Base-by-base conservation (phyloP, 1,140 invertebrate genomes). In the Hydropsyche tenuis region DNA sequence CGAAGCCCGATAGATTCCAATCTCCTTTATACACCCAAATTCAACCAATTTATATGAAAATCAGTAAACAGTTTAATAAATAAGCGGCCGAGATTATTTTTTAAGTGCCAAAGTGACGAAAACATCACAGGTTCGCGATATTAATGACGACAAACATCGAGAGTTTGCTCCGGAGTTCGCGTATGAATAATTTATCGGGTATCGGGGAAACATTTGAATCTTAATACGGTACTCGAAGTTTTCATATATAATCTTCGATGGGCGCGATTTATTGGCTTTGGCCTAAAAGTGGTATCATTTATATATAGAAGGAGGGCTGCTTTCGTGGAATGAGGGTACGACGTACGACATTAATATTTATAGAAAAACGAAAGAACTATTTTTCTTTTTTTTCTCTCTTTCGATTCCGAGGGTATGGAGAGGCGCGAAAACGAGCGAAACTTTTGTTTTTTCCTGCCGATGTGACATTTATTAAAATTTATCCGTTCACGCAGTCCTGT, bases 161-260 rank as follows among this genome's bases (percentile, higher is more conserved):
- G 20, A 60, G 30, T 42, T 65, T 51, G 18, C 46, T 16, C 63
- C 16, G 27, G 27, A 20, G 63, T 45, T 65, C 11, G 30, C n/a
- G 56, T 20, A 45, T 65, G 63, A 65, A 65, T 65, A 65, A 65
- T 65, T 65, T 65, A 65, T 65, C 42, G 63, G 9, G 42, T 65
- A 65, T 65, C 63, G 63, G 20, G 23, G 42, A 65, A 65, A 65
- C 63, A 65, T 65, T 65, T 65, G 63, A 65, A 65, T 65, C 27
- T 43, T 65, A 65, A 65, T 65, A 14, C 20, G 27, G n/a, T 65
- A 18, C 30, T 23, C 63, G 20, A 65, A 65, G 63, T 65, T 65
- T 65, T 42, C 30, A 60, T 48, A 60, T 65, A 65, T 65, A 65
- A 65, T 65, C 63, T 65, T 4, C 30, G 63, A 65, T 4, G 42